These are phyloP conservation scores for Ethmia dodecea DNA, from an alignment of 2,888 invertebrate species.

Conservation along the genomic window DNA sequence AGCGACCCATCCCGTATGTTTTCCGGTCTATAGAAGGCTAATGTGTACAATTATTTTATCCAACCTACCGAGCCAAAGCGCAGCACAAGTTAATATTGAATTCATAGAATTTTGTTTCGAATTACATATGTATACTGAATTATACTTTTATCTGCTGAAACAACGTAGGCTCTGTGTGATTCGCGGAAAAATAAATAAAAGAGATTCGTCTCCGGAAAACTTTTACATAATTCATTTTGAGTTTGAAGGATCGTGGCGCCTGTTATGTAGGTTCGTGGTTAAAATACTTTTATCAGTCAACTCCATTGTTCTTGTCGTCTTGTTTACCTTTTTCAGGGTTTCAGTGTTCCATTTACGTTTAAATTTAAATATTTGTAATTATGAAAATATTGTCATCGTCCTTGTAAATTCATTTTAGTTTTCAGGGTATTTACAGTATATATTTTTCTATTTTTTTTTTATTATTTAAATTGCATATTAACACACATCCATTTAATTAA, in stretches of 20 bases:
- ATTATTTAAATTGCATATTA: too few species aligned
- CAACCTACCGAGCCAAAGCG: constrained; percentile 17
- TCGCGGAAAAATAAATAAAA: background rate
- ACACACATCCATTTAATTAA: too few species aligned
- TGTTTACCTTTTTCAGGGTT: too few species aligned
- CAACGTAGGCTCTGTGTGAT: background rate
- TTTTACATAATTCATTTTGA: constrained; percentile 12
- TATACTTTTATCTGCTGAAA: background rate
- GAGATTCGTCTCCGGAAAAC: constrained; percentile 5
- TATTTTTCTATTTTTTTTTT: too few species aligned
- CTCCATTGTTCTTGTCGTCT: too few species aligned
- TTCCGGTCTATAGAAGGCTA: constrained; percentile 38
- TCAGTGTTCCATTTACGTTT: too few species aligned
- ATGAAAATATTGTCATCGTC: too few species aligned
- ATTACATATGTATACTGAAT: constrained; percentile 6
- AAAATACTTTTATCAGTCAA: too few species aligned
- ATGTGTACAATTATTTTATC: constrained; percentile 41
- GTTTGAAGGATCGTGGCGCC: constrained; percentile 6
- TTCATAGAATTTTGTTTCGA: constrained; percentile 7
- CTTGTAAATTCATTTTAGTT: too few species aligned
- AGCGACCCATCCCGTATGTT: constrained; percentile 50
- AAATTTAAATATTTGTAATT: too few species aligned
- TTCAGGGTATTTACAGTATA: too few species aligned
- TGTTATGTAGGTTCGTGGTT: too few species aligned
- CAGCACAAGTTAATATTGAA: constrained; percentile 3